These are phyloP conservation scores for Microcebus murinus DNA, from an alignment of 2,113 vertebrate species.

Conservation along the genomic window DNA sequence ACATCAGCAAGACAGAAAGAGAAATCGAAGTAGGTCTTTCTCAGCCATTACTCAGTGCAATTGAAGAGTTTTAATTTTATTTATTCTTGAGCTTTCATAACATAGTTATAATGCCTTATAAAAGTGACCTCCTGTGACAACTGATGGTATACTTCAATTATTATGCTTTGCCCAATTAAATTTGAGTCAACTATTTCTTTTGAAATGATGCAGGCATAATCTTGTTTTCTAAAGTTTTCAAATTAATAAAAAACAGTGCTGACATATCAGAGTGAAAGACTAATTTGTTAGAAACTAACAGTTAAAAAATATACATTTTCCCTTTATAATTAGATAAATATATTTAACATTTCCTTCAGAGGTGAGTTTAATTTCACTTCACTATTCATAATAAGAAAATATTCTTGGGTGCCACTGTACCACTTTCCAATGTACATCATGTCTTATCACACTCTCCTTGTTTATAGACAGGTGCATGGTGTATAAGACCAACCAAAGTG, in stretches of 20 bases:
- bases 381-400: constrained; percentile 7
- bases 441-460: background rate
- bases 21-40: constrained; percentile 56
- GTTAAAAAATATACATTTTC: background rate
- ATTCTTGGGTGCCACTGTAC: background rate
- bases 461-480: background rate
- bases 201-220: background rate
- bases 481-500: background rate
- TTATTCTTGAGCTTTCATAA: constrained; percentile 58
- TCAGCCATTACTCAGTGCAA: background rate
- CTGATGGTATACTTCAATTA: background rate
- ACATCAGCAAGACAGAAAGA: constrained; percentile 49
- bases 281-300: background rate
- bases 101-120: background rate
- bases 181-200: constrained; percentile 16
- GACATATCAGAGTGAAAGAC: background rate
- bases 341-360: background rate
- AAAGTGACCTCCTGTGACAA: background rate
- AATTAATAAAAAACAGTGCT: constrained; percentile 21
- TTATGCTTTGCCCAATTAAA: background rate
- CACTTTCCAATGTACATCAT: background rate
- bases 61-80: constrained; percentile 3
- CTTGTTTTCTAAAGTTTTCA: constrained; percentile 42
- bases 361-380: background rate
- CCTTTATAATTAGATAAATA: background rate